Percentiles rank a stretch among this genome's conserved stretches.
Evolutionary conservation across 2,888 invertebrate genomes (phyloP).

Genomic region (Coelogynopora nodosa): DNA sequence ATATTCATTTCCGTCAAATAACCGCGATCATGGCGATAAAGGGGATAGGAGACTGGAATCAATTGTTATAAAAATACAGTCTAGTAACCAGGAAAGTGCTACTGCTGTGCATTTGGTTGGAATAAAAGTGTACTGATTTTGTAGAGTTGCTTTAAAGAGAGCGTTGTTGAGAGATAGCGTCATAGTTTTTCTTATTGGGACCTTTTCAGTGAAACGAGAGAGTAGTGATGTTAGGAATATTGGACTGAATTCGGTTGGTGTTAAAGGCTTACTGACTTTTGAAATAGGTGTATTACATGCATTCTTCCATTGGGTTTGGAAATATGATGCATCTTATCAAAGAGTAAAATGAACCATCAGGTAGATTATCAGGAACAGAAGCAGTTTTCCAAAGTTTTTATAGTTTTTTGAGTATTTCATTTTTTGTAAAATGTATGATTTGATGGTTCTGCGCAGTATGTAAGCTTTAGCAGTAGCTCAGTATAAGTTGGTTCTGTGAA

Average conservation of each 20-base stretch:
- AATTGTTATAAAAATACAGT: no score
- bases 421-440: background rate
- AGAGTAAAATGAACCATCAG: no score
- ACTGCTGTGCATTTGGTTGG: background rate
- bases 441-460: background rate
- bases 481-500: background rate
- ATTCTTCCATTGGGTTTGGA: background rate
- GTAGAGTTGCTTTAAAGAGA: background rate
- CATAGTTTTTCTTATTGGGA: background rate
- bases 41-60: no score
- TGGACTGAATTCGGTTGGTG: background rate
- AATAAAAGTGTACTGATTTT: slow-evolving; percentile 12
- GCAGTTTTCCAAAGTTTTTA: background rate
- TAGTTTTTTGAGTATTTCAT: background rate
- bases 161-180: background rate
- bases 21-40: no score
- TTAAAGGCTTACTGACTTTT: background rate
- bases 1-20: no score
- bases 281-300: background rate
- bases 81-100: no score
- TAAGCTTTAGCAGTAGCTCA: background rate
- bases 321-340: background rate
- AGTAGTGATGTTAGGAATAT: slow-evolving; percentile 11
- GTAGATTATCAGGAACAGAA: no score
- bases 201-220: background rate